These are phyloP conservation scores for Rhegmatorhina hoffmannsi DNA, from an alignment of 2,113 vertebrate species.

Conservation along the genomic window DNA sequence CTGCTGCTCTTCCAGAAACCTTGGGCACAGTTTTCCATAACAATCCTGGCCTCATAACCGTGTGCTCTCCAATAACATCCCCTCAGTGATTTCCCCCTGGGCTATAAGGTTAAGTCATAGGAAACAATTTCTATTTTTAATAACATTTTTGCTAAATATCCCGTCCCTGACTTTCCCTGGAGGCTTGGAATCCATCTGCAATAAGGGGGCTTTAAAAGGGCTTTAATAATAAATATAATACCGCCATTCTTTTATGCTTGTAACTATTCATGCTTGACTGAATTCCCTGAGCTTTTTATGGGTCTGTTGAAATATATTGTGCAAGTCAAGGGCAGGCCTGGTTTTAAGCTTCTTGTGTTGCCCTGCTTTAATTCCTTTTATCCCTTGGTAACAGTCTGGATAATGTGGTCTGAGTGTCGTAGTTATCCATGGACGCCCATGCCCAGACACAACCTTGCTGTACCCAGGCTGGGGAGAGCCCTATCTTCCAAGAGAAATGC, in stretches of 20 bases:
- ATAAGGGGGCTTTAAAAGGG: constrained; percentile 44
- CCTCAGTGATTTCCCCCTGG: constrained; percentile 38
- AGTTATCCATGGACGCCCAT: not conserved
- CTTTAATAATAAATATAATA: constrained; percentile 66
- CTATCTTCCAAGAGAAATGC: not conserved
- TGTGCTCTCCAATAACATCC: not conserved
- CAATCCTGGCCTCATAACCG: not conserved
- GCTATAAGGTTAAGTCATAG: constrained; percentile 48
- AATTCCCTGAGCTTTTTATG: constrained; percentile 63
- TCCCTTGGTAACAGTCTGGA: not conserved
- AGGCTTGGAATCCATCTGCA: constrained; percentile 37
- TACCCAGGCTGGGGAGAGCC: not conserved
- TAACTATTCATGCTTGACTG: constrained; percentile 60
- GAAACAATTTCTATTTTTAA: constrained; percentile 69
- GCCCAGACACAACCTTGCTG: not conserved
- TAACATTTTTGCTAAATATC: constrained; percentile 67
- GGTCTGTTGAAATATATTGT: constrained; percentile 48
- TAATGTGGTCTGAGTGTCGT: not conserved
- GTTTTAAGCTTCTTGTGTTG: constrained; percentile 25
- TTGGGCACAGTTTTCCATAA: not conserved
- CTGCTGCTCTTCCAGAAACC: not conserved
- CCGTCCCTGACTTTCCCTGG: constrained; percentile 55
- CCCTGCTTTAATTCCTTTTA: constrained; percentile 51
- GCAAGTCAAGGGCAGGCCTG: constrained; percentile 56
- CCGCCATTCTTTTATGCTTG: constrained; percentile 49